These are phyloP conservation scores for Megalonaias nervosa DNA, from an alignment of 1,140 invertebrate species.

Conservation along the genomic window DNA sequence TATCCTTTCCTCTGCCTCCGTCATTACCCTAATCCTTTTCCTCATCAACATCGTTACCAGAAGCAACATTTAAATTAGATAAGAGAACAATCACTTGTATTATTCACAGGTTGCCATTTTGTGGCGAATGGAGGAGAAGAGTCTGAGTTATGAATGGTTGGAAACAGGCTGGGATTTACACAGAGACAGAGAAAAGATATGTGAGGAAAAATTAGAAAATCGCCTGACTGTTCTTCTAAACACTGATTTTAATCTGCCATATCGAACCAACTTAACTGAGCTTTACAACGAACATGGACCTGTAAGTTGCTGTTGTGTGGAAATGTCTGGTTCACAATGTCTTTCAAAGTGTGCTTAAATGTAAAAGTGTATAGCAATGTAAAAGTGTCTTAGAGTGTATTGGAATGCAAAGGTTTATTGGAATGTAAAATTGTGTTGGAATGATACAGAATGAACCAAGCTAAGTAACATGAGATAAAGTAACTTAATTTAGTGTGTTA, in stretches of 20 bases:
- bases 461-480: not conserved
- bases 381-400: no score
- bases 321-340: no score
- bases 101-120: constrained; percentile 82
- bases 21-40: no score
- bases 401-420: no score
- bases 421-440: not conserved
- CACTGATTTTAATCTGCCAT: constrained; percentile 50
- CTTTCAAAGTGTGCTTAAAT: not conserved
- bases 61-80: not conserved
- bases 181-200: constrained; percentile 13
- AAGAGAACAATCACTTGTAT: not conserved
- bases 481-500: no score
- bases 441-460: no score
- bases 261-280: constrained; percentile 54
- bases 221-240: constrained; percentile 53
- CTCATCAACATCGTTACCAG: no score
- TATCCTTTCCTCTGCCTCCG: no score
- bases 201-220: constrained; percentile 44
- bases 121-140: constrained; percentile 88
- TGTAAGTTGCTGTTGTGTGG: constrained; percentile 31
- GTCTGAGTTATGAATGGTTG: constrained; percentile 94
- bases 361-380: no score
- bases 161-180: constrained; percentile 77
- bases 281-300: constrained; percentile 64